Evolutionary conservation across 2,113 vertebrate species (phyloP), one percentile per base, ranked within the genome.

Genomic region (Psittacara wagleri): DNA sequence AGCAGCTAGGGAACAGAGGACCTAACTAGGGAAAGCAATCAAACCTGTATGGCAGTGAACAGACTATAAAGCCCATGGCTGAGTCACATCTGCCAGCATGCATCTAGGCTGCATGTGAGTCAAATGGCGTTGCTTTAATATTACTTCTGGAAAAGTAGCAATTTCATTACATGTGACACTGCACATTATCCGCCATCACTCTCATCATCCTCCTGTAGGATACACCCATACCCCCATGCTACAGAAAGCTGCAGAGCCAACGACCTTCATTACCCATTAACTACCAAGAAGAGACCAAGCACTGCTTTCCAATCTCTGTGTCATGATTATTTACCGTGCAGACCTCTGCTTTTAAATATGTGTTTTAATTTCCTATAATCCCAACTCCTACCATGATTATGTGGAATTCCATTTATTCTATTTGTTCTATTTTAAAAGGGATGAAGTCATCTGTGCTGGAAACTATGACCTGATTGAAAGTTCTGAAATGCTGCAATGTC

Each of bases 391-490:
- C 92, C 78, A 94, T 90, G 93, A 96, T 96, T 94, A 89, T 91
- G 97, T 98, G 96, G 97, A 98, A 98, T 98, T 98, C 93, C 97
- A 96, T 98, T 98, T 97, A 95, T 97, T 98, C 97, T 96, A 96
- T 96, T 97, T 95, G 96, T 96, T 97, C 97, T 98, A 79, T 97
- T 98, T 98, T 97, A 97, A 98, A 97, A 91, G 92, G 83, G 78
- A 97, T 98, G 98, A 98, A 97, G 97, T 98, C 97, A 98, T 97
- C 83, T 88, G 80, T 80, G 94, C 94, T 98, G 98, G 98, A 98
- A 98, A 98, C 97, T 97, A 94, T 98, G 97, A 97, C 96, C 96
- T 97, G 97, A 97, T 80, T 97, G 91, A 97, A 97, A 97, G 92
- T 64, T 90, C 87, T 96, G 96, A 97, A 98, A 95, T 10, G 48